Conservation (phyloP, 64 coral and sea anemone species). For the Montipora cactus region DNA sequence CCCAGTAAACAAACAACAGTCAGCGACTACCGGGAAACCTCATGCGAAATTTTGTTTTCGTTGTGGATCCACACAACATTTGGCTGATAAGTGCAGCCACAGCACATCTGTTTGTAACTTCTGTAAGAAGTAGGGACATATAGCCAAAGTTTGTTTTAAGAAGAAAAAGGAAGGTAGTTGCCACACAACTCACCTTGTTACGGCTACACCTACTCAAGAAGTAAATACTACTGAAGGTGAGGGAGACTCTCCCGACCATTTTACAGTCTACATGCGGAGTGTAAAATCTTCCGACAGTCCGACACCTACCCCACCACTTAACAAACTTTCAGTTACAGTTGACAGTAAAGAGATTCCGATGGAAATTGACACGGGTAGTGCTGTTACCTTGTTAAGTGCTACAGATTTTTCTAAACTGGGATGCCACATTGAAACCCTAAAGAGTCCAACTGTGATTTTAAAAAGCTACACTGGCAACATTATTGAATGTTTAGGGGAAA, state of each 20-base stretch:
- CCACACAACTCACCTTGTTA: constrained; percentile 47
- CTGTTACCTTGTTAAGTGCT: constrained; percentile 59
- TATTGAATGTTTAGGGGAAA: constrained; percentile 52
- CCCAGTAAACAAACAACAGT: constrained; percentile 4
- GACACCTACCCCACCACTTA: neutral
- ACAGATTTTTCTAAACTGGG: constrained; percentile 54
- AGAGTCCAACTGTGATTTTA: constrained; percentile 43
- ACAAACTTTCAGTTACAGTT: constrained; percentile 69
- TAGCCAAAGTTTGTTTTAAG: constrained; percentile 54
- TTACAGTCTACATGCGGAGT: constrained; percentile 60
- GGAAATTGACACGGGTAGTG: constrained; percentile 73
- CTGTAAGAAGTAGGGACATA: constrained; percentile 64
- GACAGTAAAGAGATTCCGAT: constrained; percentile 27
- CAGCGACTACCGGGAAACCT: neutral
- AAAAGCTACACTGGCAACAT: constrained; percentile 57
- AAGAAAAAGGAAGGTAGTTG: constrained; percentile 47
- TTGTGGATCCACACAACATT: constrained; percentile 69
- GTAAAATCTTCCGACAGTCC: constrained; percentile 5
- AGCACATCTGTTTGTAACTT: constrained; percentile 42
- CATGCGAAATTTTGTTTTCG: constrained; percentile 55
- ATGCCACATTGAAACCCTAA: constrained; percentile 25
- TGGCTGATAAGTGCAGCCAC: constrained; percentile 62
- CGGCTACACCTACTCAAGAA: constrained; percentile 20
- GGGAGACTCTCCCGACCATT: neutral
- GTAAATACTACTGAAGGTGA: neutral